Percentiles rank a stretch among this genome's conserved stretches.
These are phyloP conservation scores for Tinea trinotella DNA, from an alignment of 2,888 invertebrate species.

Conservation along the genomic window DNA sequence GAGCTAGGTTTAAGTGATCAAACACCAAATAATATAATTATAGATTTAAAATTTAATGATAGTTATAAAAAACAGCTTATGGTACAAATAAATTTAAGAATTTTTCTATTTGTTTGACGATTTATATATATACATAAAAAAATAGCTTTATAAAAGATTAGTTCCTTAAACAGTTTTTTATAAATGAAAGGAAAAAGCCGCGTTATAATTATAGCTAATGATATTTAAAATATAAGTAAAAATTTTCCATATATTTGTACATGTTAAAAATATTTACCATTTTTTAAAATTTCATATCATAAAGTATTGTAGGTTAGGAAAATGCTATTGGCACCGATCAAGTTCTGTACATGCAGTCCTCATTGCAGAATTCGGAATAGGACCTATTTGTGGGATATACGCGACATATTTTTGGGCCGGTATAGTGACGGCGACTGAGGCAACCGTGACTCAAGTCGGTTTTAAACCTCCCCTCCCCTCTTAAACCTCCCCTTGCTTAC, in stretches of 20 bases:
- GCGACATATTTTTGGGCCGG: too few relatives aligned
- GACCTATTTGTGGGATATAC: too few relatives aligned
- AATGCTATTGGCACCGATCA: background rate
- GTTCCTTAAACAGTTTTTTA: slow-evolving; percentile 11
- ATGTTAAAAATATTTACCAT: background rate
- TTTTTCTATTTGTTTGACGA: background rate
- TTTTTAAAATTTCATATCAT: background rate
- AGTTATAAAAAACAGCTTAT: background rate
- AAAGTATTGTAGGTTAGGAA: slow-evolving; percentile 1
- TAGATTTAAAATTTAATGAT: background rate
- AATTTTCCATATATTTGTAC: background rate
- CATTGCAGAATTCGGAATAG: too few relatives aligned
- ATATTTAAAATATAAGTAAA: background rate
- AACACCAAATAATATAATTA: slow-evolving; percentile 12
- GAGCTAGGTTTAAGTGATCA: background rate
- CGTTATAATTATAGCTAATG: slow-evolving; percentile 3
- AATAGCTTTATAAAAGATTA: slow-evolving; percentile 7
- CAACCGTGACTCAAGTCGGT: too few relatives aligned
- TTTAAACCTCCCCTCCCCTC: too few relatives aligned
- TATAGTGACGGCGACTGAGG: too few relatives aligned
- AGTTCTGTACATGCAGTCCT: too few relatives aligned
- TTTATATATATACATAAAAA: background rate
- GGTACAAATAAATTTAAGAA: background rate
- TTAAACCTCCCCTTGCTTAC: too few relatives aligned
- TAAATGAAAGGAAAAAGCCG: background rate